Evolutionary conservation across 2,113 vertebrate species (phyloP).

Genomic region (Seriola quinqueradiata): DNA sequence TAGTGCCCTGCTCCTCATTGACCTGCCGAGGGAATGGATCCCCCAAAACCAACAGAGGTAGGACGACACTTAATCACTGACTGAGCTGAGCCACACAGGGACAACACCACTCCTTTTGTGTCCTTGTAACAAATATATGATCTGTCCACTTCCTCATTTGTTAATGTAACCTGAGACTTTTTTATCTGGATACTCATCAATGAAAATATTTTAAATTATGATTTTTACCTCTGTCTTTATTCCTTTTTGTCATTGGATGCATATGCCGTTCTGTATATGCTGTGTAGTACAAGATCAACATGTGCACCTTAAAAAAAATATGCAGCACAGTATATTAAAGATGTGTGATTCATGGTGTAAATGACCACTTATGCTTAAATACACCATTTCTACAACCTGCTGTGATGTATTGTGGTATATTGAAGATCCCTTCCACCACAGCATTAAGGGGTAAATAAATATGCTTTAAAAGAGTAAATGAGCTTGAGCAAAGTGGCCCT

Average conservation of each 20-base stretch:
- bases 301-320: not conserved
- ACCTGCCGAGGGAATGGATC: not conserved
- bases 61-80: not conserved
- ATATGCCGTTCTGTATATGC: not conserved
- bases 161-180: no score
- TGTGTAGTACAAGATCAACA: not conserved
- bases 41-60: no score
- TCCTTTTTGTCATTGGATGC: no score
- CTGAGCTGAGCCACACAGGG: not conserved
- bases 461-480: constrained; percentile 77
- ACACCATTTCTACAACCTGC: constrained; percentile 16
- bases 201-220: no score
- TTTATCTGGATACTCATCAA: no score
- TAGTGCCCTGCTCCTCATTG: not conserved
- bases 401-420: constrained; percentile 42
- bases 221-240: not conserved
- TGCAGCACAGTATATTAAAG: constrained; percentile 36
- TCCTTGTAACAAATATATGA: no score
- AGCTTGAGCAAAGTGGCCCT: constrained; percentile 82
- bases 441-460: constrained; percentile 75
- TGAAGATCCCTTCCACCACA: constrained; percentile 41
- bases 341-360: constrained; percentile 47
- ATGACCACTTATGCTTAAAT: constrained; percentile 64
- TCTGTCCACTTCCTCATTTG: no score
- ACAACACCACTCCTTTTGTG: not conserved